These are phyloP conservation scores for Boleophthalmus pectinirostris DNA, from an alignment of 2,113 vertebrate species.

Conservation along the genomic window DNA sequence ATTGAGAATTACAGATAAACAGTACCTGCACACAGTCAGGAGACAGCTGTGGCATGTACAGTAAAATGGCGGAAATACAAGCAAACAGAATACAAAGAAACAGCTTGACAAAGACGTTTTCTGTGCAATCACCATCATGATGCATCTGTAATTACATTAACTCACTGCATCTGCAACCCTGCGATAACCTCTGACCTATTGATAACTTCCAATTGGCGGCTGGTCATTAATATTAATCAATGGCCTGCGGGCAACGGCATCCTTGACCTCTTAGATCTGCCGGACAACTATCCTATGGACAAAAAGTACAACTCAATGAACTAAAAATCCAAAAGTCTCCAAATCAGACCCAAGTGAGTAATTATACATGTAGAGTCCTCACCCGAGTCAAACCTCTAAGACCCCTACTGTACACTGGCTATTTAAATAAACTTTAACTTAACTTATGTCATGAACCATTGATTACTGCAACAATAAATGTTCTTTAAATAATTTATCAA, in stretches of 20 bases:
- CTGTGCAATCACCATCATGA: constrained; percentile 48
- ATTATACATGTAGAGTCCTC: not conserved
- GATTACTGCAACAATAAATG: constrained; percentile 20
- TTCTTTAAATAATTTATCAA: constrained; percentile 33
- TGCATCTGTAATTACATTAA: constrained; percentile 75
- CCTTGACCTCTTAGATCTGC: constrained; percentile 70
- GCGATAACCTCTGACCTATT: constrained; percentile 77
- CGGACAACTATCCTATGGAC: constrained; percentile 27
- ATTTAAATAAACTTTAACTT: constrained; percentile 29
- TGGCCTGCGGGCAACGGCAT: constrained; percentile 58
- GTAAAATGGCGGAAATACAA: not conserved
- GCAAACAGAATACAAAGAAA: not conserved
- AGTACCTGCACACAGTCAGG: not conserved
- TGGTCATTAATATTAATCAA: constrained; percentile 77
- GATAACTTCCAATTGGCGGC: constrained; percentile 59
- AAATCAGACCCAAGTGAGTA: constrained; percentile 11
- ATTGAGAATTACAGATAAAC: not conserved
- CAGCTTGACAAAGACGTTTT: constrained; percentile 35
- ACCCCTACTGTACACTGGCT: not conserved
- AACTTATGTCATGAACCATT: constrained; percentile 43
- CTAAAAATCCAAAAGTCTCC: constrained; percentile 4
- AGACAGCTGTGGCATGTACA: constrained; percentile 1
- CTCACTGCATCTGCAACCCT: constrained; percentile 66
- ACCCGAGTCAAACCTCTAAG: not conserved
- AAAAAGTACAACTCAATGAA: constrained; percentile 35